These are phyloP conservation scores for Taenaris catops DNA, from an alignment of 2,888 invertebrate species.

Conservation along the genomic window DNA sequence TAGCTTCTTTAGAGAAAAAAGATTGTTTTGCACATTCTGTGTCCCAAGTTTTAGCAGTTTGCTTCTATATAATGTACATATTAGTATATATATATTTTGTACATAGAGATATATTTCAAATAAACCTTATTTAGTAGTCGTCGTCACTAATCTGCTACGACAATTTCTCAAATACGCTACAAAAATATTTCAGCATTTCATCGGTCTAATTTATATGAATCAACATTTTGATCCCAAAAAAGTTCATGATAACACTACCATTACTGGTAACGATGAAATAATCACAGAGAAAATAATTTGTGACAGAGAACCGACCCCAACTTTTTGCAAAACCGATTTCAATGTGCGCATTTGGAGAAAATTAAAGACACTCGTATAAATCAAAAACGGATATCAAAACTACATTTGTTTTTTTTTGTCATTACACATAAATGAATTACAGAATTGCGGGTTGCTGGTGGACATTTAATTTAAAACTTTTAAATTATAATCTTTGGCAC, in stretches of 20 bases:
- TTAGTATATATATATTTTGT: too few species aligned
- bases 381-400: slow-evolving; percentile 17
- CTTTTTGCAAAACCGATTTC: slow-evolving; percentile 6
- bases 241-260: too few species aligned
- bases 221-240: background rate
- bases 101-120: too few species aligned
- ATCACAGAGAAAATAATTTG: slow-evolving; percentile 9
- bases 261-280: slow-evolving; percentile 1
- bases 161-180: too few species aligned
- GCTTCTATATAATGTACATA: too few species aligned
- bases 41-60: too few species aligned
- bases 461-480: too few species aligned
- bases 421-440: slow-evolving; percentile 7
- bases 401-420: slow-evolving; percentile 21
- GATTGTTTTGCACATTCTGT: too few species aligned
- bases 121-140: too few species aligned
- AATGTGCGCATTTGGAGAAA: slow-evolving; percentile 12
- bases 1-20: too few species aligned
- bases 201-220: background rate
- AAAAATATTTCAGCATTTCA: background rate
- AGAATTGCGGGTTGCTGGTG: background rate
- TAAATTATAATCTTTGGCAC: too few species aligned
- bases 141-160: too few species aligned
- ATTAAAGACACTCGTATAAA: slow-evolving; percentile 15
- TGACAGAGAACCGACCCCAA: slow-evolving; percentile 5